phyloP scores from a whole-genome alignment of 2,797 vertebrate genomes.

The Natrix natrix region DNA sequence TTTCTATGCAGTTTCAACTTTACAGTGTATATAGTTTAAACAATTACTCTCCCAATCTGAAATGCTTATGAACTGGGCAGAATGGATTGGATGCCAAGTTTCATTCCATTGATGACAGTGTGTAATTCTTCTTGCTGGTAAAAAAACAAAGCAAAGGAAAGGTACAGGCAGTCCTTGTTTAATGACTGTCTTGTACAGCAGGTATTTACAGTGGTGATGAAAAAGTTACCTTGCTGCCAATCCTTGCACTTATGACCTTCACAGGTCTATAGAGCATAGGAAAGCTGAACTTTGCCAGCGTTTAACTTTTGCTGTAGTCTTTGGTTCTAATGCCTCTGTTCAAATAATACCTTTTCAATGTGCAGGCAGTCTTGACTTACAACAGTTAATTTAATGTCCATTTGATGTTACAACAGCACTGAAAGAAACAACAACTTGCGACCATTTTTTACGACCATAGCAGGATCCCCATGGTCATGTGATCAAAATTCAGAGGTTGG shows the following conservation, averaged over 20 bases:
- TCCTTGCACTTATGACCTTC: neutral
- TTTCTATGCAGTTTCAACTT: neutral
- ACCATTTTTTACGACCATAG: too few species aligned
- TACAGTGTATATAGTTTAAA: neutral
- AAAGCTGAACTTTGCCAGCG: neutral
- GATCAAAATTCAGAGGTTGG: too few species aligned
- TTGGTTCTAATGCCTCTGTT: neutral
- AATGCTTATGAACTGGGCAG: neutral
- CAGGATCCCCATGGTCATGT: too few species aligned
- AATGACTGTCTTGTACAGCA: neutral
- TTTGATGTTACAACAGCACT: too few species aligned
- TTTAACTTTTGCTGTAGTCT: neutral
- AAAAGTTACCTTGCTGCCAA: neutral
- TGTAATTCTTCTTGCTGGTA: neutral
- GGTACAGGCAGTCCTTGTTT: neutral
- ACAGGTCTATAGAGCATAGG: neutral
- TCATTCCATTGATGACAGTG: neutral
- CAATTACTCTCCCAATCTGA: neutral
- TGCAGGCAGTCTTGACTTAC: too few species aligned
- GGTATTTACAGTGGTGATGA: neutral
- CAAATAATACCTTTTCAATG: neutral
- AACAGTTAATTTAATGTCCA: too few species aligned
- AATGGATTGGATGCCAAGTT: neutral
- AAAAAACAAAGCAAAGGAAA: neutral
- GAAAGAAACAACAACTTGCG: too few species aligned